Percentiles rank a stretch among this genome's conserved stretches.
Evolutionary conservation across 2,888 invertebrate genomes (phyloP).

Genomic region (Sclerodermus sp.): DNA sequence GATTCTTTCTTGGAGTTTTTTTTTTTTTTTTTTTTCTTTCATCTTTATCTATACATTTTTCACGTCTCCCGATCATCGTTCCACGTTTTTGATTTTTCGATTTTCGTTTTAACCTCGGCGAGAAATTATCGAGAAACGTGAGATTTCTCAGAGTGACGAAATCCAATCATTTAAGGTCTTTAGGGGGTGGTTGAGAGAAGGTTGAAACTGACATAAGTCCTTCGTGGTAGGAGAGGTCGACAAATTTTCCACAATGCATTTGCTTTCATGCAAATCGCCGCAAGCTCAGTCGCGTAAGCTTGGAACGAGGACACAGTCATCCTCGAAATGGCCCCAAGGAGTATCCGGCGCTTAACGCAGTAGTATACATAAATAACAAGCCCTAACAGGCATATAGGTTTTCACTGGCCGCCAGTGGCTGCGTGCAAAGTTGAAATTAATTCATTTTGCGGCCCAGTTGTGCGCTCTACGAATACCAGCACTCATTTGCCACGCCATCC

Average conservation of each 20-base stretch:
- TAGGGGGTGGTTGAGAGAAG: too few species aligned
- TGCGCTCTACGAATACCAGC: slow-evolving; percentile 21
- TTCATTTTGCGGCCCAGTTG: slow-evolving; percentile 36
- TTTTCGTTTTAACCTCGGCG: too few species aligned
- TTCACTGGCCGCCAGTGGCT: background rate
- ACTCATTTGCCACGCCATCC: slow-evolving; percentile 38
- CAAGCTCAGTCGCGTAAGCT: slow-evolving; percentile 2
- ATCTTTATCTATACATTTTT: too few species aligned
- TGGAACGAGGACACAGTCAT: slow-evolving; percentile 2
- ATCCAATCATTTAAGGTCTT: too few species aligned
- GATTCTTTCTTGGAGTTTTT: too few species aligned
- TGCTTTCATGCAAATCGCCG: slow-evolving; percentile 8
- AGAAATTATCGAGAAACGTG: too few species aligned
- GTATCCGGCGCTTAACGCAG: slow-evolving; percentile 17
- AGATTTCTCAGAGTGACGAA: too few species aligned
- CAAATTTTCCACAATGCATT: background rate
- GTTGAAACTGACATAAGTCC: too few species aligned
- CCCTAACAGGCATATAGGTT: background rate
- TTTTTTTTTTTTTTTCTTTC: too few species aligned
- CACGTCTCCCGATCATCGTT: too few species aligned
- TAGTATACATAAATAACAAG: slow-evolving; percentile 24
- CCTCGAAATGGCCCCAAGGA: slow-evolving; percentile 16
- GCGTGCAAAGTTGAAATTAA: slow-evolving; percentile 33
- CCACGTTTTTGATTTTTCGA: too few species aligned
- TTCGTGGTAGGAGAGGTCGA: too few species aligned